Evolutionary conservation across 2,888 invertebrate genomes (phyloP), one percentile per base, ranked within the genome.

Genomic region (Pseudococcus jackbeardsleyi): DNA sequence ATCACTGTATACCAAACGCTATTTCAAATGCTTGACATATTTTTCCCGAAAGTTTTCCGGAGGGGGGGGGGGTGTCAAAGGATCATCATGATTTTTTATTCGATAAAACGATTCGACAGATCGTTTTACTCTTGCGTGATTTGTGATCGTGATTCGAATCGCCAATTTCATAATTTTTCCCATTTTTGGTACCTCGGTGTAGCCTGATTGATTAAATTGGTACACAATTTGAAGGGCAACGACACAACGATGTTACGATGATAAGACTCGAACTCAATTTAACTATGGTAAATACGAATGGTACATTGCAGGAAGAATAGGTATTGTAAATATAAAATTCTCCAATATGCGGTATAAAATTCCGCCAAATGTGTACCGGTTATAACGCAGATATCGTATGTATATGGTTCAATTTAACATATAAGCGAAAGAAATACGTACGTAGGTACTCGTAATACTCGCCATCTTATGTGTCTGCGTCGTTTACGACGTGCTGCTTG

Each of bases 291-390:
- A 72, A 72, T 72, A 72, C 19, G 19, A 19, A 19, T 7, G 19
- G 19, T 33, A 17, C 8, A 0, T 15, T 33, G 3, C 15, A 72
- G 26, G 15, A 72, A 72, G 26, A 33, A 33, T 33, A n/a, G n/a
- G n/a, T 12, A 72, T 33, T 22, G 68, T 72, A 33, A 72, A 26
- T 72, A 72, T 15, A 72, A 72, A 72, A 72, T 72, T 72, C 68
- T n/a, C 22, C 64, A 17, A 17, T 50, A 50, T 50, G 33, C 5
- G 15, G 11, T 72, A 33, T 15, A 72, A 72, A 26, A 72, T 72
- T 72, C 26, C 26, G 12, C 68, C 68, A 33, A 72, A 72, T 72
- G 15, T 72, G 15, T 59, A 59, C 50, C 5, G 17, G 26, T 33
- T 15, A 15, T 50, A 50, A 15, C 46, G 26, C 26, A 33, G 1